These are phyloP conservation scores for Adrianichthys oophorus DNA, from an alignment of 2,797 vertebrate genomes.

Conservation along the genomic window DNA sequence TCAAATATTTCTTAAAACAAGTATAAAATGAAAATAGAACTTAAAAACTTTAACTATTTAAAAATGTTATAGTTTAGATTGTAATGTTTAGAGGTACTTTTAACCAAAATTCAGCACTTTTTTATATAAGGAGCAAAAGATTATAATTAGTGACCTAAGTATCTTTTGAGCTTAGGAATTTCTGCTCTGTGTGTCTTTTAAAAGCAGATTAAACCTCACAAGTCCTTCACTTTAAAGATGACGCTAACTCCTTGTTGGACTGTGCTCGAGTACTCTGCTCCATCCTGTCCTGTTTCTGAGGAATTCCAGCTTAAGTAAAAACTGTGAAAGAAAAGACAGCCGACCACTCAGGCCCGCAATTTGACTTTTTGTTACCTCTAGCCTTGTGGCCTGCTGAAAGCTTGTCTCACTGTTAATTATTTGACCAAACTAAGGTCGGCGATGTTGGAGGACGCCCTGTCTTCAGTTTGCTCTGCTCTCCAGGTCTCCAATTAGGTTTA, in stretches of 20 bases:
- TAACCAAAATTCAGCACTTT: no score
- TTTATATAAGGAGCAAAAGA: no score
- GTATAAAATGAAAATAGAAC: no score
- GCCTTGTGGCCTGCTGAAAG: conserved; percentile 50
- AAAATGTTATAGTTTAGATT: no score
- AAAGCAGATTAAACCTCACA: conserved; percentile 20
- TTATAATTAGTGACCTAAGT: no score
- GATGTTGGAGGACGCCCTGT: conserved; percentile 59
- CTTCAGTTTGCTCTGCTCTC: conserved; percentile 63
- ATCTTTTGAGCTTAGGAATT: not conserved
- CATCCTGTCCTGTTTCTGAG: conserved; percentile 40
- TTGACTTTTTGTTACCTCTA: conserved; percentile 57
- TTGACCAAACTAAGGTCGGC: conserved; percentile 75
- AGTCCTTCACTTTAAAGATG: conserved; percentile 20
- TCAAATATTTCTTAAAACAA: no score
- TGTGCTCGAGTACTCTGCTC: conserved; percentile 25
- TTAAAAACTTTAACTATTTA: no score
- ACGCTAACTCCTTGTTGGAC: not conserved
- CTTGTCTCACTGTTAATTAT: conserved; percentile 68
- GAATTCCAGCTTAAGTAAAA: conserved; percentile 53
- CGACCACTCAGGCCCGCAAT: conserved; percentile 55
- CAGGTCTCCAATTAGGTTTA: conserved; percentile 78
- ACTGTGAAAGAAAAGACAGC: conserved; percentile 57
- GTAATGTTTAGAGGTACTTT: no score
- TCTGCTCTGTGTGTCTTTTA: not conserved